phyloP scores from a whole-genome alignment of 2,888 invertebrate genomes.

The Dolichopus griseipennis region DNA sequence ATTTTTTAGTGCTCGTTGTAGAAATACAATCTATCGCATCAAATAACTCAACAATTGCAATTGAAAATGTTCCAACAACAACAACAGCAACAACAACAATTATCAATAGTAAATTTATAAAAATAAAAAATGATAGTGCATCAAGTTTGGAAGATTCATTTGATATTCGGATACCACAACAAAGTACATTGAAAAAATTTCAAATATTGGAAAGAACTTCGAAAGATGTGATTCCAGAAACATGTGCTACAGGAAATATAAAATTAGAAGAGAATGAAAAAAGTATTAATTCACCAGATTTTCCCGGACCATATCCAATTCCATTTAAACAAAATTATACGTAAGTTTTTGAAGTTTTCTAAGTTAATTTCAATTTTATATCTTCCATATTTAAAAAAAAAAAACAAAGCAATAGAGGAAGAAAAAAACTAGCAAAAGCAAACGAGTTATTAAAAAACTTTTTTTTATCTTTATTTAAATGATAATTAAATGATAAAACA shows the following conservation, averaged over 20 bases:
- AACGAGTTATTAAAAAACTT: too few species aligned
- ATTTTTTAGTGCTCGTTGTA: too few species aligned
- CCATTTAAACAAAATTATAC: constrained; percentile 11
- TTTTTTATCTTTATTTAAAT: too few species aligned
- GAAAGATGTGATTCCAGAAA: constrained; percentile 12
- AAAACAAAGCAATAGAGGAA: too few species aligned
- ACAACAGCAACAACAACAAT: background rate
- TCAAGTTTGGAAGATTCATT: background rate
- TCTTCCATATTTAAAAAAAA: too few species aligned
- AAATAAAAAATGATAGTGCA: background rate
- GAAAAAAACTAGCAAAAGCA: too few species aligned
- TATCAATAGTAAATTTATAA: background rate
- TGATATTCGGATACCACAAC: constrained; percentile 19
- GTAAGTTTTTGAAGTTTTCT: constrained; percentile 15
- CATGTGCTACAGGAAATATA: background rate
- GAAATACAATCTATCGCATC: background rate
- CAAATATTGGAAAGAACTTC: constrained; percentile 17
- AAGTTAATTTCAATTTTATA: too few species aligned
- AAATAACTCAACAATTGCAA: background rate
- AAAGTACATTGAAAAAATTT: constrained; percentile 21
- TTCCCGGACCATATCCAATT: constrained; percentile 20
- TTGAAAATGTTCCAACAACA: background rate
- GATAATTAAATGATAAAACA: too few species aligned
- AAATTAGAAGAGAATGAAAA: background rate
- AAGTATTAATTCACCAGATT: constrained; percentile 12